Evolutionary conservation across 2,888 invertebrate species (phyloP).

Genomic region (Erebia palarica): DNA sequence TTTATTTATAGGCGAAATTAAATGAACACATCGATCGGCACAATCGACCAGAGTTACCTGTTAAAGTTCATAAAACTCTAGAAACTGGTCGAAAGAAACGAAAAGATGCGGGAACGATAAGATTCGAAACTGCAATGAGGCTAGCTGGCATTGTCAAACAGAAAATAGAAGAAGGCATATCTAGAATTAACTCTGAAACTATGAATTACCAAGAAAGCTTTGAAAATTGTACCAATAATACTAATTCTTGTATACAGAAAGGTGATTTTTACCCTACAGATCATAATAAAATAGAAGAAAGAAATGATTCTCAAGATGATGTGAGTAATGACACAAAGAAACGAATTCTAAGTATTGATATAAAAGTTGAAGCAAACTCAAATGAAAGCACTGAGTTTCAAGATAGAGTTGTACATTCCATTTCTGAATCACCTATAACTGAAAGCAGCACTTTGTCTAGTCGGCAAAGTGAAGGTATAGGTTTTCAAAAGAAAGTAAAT

Average conservation of each 20-base stretch:
- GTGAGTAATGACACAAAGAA: background rate
- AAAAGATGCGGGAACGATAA: constrained; percentile 58
- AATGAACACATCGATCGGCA: constrained; percentile 58
- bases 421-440: background rate
- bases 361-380: constrained; percentile 12
- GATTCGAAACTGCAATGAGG: constrained; percentile 58
- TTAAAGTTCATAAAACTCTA: constrained; percentile 48
- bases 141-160: constrained; percentile 55
- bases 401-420: background rate
- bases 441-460: background rate
- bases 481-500: background rate
- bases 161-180: constrained; percentile 26
- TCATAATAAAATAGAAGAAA: background rate
- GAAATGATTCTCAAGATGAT: background rate
- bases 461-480: background rate
- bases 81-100: constrained; percentile 59
- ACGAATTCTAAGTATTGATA: background rate
- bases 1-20: constrained; percentile 56
- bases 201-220: background rate
- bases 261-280: background rate
- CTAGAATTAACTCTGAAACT: constrained; percentile 6
- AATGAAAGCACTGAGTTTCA: background rate
- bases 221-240: background rate
- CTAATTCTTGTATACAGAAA: background rate
- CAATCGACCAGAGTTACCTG: constrained; percentile 39